Percentiles rank a stretch among this genome's conserved stretches.
phyloP scores from a whole-genome alignment of 1,140 invertebrate genomes.

The Drosophila sechellia region DNA sequence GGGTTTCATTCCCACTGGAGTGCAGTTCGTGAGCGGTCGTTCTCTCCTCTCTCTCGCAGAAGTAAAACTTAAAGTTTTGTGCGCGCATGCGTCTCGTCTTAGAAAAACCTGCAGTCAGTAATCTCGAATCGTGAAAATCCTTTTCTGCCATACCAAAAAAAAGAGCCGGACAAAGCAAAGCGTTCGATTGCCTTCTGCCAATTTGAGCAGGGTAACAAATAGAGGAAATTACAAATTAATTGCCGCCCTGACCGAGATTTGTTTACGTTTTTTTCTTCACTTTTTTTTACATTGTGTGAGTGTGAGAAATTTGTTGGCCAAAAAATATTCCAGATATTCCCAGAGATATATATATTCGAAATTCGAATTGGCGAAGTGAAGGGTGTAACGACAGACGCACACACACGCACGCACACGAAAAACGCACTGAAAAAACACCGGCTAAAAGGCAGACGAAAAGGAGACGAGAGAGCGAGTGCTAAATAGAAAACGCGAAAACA shows the following conservation, averaged over 20 bases:
- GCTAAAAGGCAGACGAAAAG: conserved; percentile 44
- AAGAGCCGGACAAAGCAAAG: conserved; percentile 45
- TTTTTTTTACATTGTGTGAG: conserved; percentile 71
- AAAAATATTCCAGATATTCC: conserved; percentile 28
- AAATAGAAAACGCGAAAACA: conserved; percentile 47
- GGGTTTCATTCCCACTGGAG: conserved; percentile 70
- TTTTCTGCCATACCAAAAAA: conserved; percentile 48
- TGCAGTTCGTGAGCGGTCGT: conserved; percentile 71
- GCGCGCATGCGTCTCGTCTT: conserved; percentile 45
- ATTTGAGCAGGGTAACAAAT: conserved; percentile 17
- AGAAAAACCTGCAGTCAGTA: conserved; percentile 31
- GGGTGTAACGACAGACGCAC: conserved; percentile 68
- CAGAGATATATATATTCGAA: conserved; percentile 22
- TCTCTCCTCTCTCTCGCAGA: conserved; percentile 12
- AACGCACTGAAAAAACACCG: conserved; percentile 42
- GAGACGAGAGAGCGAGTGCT: conserved; percentile 40
- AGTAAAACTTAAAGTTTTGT: conserved; percentile 25
- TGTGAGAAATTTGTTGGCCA: conserved; percentile 49
- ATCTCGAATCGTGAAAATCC: conserved; percentile 45
- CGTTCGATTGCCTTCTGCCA: conserved; percentile 19
- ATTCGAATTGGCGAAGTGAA: conserved; percentile 73
- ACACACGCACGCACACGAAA: conserved; percentile 31
- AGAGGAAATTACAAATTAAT: conserved; percentile 33
- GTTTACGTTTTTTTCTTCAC: conserved; percentile 74
- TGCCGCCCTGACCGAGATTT: conserved; percentile 62